A percentile compares a stretch with the other conserved stretches of the same genome.
phyloP scores from a whole-genome alignment of 2,113 vertebrate species.

The Verasper variegatus region DNA sequence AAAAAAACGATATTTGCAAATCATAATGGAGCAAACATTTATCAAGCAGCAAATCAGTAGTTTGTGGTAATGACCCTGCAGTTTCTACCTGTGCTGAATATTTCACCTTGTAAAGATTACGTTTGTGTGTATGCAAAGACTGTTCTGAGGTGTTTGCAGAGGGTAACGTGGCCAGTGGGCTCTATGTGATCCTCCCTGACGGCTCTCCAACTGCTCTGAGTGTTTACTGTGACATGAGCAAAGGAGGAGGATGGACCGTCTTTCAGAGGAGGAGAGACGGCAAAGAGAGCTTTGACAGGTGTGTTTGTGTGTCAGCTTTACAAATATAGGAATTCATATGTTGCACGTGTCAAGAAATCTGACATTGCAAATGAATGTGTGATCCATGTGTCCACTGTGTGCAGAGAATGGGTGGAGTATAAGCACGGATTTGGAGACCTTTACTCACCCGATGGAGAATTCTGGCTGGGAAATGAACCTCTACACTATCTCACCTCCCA shows the following conservation, averaged over 20 bases:
- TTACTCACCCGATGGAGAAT: conserved; percentile 66
- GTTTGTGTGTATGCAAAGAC: conserved; percentile 38
- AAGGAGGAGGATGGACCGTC: conserved; percentile 92
- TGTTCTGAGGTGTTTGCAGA: conserved; percentile 77
- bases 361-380: neutral
- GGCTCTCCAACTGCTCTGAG: conserved; percentile 77
- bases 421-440: conserved; percentile 75
- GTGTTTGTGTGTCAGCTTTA: neutral
- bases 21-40: no score
- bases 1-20: no score
- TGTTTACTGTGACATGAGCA: conserved; percentile 87
- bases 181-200: conserved; percentile 87
- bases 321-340: neutral
- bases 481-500: conserved; percentile 71
- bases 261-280: conserved; percentile 90
- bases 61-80: no score
- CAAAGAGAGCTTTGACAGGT: conserved; percentile 89
- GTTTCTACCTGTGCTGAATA: neutral
- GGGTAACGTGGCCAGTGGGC: conserved; percentile 83
- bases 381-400: neutral
- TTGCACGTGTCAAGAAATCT: neutral
- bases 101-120: neutral
- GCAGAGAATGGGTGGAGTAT: conserved; percentile 73
- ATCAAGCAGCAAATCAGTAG: no score
- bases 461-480: conserved; percentile 77